These are phyloP conservation scores for Pangasius sanitwongsei DNA, from an alignment of 2,797 vertebrate genomes.

Conservation along the genomic window DNA sequence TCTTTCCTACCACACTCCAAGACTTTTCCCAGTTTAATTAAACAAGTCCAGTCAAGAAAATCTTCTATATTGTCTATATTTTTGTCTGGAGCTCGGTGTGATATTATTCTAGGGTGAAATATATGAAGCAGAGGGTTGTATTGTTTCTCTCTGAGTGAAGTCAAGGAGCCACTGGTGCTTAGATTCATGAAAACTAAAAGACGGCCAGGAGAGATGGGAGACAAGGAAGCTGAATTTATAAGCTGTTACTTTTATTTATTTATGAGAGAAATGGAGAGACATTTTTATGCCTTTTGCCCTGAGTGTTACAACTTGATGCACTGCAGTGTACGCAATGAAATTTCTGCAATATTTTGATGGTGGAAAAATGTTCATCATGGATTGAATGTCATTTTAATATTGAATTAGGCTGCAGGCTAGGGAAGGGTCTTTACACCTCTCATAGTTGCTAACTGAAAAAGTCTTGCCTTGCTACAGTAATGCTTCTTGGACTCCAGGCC, in stretches of 20 bases:
- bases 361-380: not conserved
- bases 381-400: not conserved
- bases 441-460: not conserved
- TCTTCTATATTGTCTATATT: not conserved
- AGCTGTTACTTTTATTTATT: slow-evolving; percentile 15
- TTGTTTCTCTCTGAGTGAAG: not conserved
- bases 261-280: not conserved
- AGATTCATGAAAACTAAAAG: not conserved
- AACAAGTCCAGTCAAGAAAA: not conserved
- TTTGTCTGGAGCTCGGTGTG: not conserved
- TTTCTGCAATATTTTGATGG: not conserved
- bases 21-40: not conserved
- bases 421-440: not conserved
- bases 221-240: not conserved
- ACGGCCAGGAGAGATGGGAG: not conserved
- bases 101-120: not conserved
- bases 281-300: not conserved
- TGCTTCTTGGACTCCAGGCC: not conserved
- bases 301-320: not conserved
- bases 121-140: not conserved
- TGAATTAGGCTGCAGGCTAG: not conserved
- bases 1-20: not conserved
- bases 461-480: not conserved
- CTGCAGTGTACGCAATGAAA: not conserved
- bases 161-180: not conserved